Conservation (phyloP, 2,888 invertebrate species). For the Cylindroiulus punctatus region DNA sequence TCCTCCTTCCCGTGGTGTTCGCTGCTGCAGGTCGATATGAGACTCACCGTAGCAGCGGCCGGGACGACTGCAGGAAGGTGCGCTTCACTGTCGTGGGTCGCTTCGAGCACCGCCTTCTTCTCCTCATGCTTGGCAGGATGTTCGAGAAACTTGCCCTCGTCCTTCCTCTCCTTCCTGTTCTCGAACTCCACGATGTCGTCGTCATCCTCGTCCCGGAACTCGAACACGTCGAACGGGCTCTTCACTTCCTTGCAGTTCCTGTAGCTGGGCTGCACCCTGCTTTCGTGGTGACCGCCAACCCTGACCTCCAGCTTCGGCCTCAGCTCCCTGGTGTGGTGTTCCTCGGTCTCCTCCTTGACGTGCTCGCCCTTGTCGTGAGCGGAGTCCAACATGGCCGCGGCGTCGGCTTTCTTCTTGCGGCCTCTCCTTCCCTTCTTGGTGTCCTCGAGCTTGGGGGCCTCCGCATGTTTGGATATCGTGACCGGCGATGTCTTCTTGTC, state of each 20-base stretch:
- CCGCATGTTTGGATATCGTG: neutral
- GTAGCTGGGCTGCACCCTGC: slow-evolving; percentile 61
- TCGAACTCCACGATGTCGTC: slow-evolving; percentile 68
- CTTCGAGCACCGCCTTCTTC: neutral
- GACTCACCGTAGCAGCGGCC: neutral
- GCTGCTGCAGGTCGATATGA: neutral
- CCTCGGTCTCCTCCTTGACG: slow-evolving; percentile 51
- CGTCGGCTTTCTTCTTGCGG: slow-evolving; percentile 55
- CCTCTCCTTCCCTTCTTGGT: slow-evolving; percentile 55
- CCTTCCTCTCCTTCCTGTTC: slow-evolving; percentile 56
- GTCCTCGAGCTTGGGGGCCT: slow-evolving; percentile 43
- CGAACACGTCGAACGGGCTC: slow-evolving; percentile 82
- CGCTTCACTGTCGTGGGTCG: neutral
- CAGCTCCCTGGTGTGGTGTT: slow-evolving; percentile 43
- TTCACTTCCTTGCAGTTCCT: slow-evolving; percentile 65
- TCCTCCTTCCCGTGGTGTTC: slow-evolving; percentile 56
- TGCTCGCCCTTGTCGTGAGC: neutral
- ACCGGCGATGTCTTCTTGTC: neutral
- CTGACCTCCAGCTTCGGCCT: slow-evolving; percentile 50
- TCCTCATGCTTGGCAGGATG: neutral
- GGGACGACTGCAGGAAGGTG: neutral
- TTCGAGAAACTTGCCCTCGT: slow-evolving; percentile 50
- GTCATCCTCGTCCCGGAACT: slow-evolving; percentile 89
- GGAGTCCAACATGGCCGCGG: neutral
- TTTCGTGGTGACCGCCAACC: slow-evolving; percentile 31